Evolutionary conservation across 2,113 vertebrate genomes (phyloP), one percentile per base, ranked within the genome.

Genomic region (Podarcis raffonei): DNA sequence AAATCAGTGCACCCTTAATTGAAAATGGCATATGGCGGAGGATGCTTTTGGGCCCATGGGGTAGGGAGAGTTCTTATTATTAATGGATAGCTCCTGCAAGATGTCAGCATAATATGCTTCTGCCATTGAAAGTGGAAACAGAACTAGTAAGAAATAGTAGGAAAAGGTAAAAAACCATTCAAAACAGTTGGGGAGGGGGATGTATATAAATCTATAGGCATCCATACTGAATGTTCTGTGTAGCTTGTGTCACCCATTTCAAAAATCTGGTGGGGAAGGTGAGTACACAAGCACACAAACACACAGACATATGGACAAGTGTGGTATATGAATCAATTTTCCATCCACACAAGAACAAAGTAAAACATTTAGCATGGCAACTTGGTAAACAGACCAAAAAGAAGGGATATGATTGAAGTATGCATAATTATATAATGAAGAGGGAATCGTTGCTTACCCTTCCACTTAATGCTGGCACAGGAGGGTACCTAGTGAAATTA

Each of bases 361-460:
- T 39, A 79, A 84, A 79, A 89, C 39, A 62, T 79, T 74, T 57
- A 77, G 65, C 80, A 32, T 48, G 71, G 71, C 35, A 66, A 83
- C 57, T 88, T 88, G 59, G 57, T 76, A 83, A 88, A 76, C 18
- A 88, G 81, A 65, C 80, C 83, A 78, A 76, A 83, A 88, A 48
- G 80, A 88, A 88, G 57, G 80, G 39, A 23, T 75, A 42, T 88
- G 80, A 83, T 88, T 88, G 79, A 88, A 88, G 71, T 83, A 76
- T 75, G 87, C 87, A 88, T 76, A 88, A 88, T 88, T 88, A 88
- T 35, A 83, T 62, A 32, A 27, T 88, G 71, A 66, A 83, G 57
- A 83, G 69, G 37, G 79, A 82, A 82, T 57, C n/a, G 37, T 66
- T 83, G 79, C 71, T 65, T 65, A 88, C 71, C 86, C 68, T 87